Conservation (phyloP, 1,140 invertebrate species). For the Nylanderia fulva region DNA sequence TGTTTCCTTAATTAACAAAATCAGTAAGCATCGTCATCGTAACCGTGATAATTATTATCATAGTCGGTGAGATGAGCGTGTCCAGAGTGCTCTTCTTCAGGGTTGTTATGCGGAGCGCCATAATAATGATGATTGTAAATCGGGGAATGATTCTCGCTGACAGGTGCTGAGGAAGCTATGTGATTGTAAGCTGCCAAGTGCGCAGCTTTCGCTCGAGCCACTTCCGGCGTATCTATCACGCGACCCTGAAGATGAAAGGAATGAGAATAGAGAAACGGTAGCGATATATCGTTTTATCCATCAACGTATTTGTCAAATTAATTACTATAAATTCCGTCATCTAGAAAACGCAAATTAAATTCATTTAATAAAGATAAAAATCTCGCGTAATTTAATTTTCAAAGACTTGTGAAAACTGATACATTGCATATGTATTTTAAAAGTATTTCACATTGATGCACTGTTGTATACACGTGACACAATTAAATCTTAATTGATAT, state of each 20-base stretch:
- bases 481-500: too few relatives aligned
- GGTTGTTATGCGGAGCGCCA: constrained; percentile 81
- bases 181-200: constrained; percentile 74
- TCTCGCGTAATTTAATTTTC: neutral
- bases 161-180: constrained; percentile 57
- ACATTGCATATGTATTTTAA: too few relatives aligned
- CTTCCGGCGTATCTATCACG: constrained; percentile 79
- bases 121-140: constrained; percentile 56
- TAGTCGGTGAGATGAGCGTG: constrained; percentile 86
- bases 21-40: constrained; percentile 21
- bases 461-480: too few relatives aligned
- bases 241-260: constrained; percentile 62
- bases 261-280: neutral
- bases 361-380: neutral
- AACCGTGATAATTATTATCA: constrained; percentile 72
- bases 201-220: constrained; percentile 77
- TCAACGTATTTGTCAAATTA: neutral
- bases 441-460: too few relatives aligned
- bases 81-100: constrained; percentile 87
- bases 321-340: neutral
- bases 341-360: neutral
- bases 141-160: constrained; percentile 11
- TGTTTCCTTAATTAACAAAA: neutral
- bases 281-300: neutral
- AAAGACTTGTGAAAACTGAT: too few relatives aligned